These are phyloP conservation scores for Siniperca undulata DNA, from an alignment of 2,797 vertebrate species.

Conservation along the genomic window DNA sequence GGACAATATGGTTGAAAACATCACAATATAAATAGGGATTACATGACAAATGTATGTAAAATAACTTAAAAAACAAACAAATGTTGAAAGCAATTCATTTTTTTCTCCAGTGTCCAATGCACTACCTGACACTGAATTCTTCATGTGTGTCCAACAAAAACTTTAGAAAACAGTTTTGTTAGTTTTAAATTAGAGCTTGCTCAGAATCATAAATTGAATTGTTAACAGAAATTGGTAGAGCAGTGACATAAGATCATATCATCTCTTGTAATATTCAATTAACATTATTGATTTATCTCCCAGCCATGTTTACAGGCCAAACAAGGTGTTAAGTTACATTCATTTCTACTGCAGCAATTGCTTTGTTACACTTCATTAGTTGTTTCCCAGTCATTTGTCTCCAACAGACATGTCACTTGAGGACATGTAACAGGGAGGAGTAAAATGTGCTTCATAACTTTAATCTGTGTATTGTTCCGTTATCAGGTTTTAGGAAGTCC, in stretches of 20 bases:
- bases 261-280: not conserved
- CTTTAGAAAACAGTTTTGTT: not conserved
- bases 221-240: not conserved
- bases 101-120: not conserved
- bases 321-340: constrained; percentile 5
- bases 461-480: constrained; percentile 88
- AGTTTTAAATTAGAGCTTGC: not conserved
- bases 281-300: constrained; percentile 3
- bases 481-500: constrained; percentile 80
- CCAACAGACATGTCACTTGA: constrained; percentile 50
- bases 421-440: constrained; percentile 89
- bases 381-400: constrained; percentile 60
- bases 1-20: not conserved
- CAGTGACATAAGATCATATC: not conserved
- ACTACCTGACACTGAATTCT: not conserved
- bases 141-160: not conserved
- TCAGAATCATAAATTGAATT: not conserved
- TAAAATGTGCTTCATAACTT: constrained; percentile 85
- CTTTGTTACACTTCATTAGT: constrained; percentile 52
- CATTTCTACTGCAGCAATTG: constrained; percentile 41
- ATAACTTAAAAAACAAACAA: not conserved
- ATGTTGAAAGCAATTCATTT: not conserved
- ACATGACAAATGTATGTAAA: not conserved
- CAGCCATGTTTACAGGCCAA: constrained; percentile 21
- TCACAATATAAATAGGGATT: not conserved